A percentile compares a stretch with the other conserved stretches of the same genome.
Conservation (phyloP, 2,888 invertebrate genomes). For the Nebria salina region DNA sequence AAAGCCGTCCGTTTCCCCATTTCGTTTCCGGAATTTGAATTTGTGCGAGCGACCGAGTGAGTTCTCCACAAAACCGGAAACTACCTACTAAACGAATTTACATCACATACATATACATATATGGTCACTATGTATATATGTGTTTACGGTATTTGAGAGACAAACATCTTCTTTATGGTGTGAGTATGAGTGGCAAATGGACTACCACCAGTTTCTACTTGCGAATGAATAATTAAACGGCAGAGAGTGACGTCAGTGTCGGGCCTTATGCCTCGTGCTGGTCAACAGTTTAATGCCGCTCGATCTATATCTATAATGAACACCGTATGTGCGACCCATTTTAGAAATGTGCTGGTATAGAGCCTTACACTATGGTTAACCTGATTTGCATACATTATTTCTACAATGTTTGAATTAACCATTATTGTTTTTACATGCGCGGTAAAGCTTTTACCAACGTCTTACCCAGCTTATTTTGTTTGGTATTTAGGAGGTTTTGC, state of each 20-base stretch:
- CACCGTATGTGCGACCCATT: background rate
- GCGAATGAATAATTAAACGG: conserved; percentile 1
- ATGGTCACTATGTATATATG: background rate
- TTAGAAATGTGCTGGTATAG: background rate
- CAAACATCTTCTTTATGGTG: background rate
- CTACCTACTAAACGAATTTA: background rate
- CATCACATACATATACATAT: background rate
- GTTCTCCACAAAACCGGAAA: background rate
- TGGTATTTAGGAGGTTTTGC: background rate
- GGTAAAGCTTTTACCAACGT: background rate
- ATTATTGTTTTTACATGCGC: background rate
- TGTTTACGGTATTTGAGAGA: background rate
- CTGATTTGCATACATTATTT: background rate
- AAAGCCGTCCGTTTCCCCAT: background rate
- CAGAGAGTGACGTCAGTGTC: background rate
- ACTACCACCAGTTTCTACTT: background rate
- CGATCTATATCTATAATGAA: conserved; percentile 45
- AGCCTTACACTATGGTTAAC: background rate
- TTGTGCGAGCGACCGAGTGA: background rate
- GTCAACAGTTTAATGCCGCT: conserved; percentile 40
- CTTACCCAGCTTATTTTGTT: background rate
- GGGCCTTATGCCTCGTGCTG: background rate
- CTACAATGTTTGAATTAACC: conserved; percentile 1
- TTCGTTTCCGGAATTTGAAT: background rate
- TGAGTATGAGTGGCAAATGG: background rate